Evolutionary conservation across 2,888 invertebrate genomes (phyloP), one percentile per base, ranked within the genome.

Genomic region (Pristionchus entomophagus): DNA sequence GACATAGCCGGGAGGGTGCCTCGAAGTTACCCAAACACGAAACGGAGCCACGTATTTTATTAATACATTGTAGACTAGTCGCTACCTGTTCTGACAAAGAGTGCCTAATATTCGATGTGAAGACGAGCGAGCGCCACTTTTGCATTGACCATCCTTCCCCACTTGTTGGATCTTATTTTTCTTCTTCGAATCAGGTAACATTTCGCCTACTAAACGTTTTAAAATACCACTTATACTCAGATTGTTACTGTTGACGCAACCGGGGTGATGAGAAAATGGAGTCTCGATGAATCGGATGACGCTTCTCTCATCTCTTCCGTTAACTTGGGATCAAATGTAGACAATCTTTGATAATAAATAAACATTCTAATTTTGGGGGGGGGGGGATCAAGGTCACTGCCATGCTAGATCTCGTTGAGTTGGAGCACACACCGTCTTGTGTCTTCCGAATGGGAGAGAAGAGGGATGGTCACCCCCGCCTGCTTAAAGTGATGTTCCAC

Each of bases 221-320:
- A 45, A 10, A 45, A 45, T 6, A 45, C n/a, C 45, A 45, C n/a
- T 45, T 6, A 45, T 45, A 8, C 29, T 77, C 41, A 78, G 77
- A 78, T 78, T 26, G 29, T 49, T 8, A 78, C 77, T 6, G 77
- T 78, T 17, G 49, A 45, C 19, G 29, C 1, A 49, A 49, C 22
- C 12, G 77, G 77, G n/a, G 49, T 49, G 49, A n/a, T 78, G 26
- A 49, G 77, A 49, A 78, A 49, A 49, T 78, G 77, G 77, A n/a
- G 22, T 6, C n/a, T 78, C 19, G 12, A 6, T 2, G 77, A 38
- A 12, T 45, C 29, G 45, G 29, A 26, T 38, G 77, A 78, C 26
- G 29, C 49, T 26, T 49, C 77, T 17, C 49, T 78, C 12, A 49
- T 78, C 29, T 35, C 77, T 49, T 49, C 77, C 19, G 4, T 49